Evolutionary conservation across 2,888 invertebrate genomes (phyloP).

Genomic region (Drosophila cognata): DNA sequence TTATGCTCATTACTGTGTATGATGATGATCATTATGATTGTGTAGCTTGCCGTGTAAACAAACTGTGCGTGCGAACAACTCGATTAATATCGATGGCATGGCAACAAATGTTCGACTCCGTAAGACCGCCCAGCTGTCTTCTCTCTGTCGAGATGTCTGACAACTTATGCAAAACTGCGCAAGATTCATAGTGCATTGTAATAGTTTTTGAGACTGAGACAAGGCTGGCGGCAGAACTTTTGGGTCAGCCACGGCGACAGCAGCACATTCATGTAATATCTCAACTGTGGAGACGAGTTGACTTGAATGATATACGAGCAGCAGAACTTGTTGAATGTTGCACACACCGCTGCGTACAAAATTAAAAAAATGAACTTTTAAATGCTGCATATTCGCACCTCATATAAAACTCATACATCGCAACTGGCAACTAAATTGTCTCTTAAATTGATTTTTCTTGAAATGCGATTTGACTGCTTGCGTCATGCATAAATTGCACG

Average conservation of each 20-base stretch:
- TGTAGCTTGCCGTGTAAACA: constrained; percentile 65
- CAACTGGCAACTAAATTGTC: constrained; percentile 37
- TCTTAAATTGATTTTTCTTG: constrained; percentile 48
- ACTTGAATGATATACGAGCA: constrained; percentile 53
- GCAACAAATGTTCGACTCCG: constrained; percentile 27
- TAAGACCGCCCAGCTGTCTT: constrained; percentile 54
- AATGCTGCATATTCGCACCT: constrained; percentile 42
- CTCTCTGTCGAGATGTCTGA: constrained; percentile 19
- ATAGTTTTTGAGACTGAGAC: constrained; percentile 22
- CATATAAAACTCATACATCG: constrained; percentile 1
- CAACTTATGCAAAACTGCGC: constrained; percentile 69
- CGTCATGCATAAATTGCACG: constrained; percentile 27
- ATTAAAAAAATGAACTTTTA: constrained; percentile 32
- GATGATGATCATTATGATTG: constrained; percentile 17
- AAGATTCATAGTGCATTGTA: constrained; percentile 64
- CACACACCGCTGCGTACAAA: constrained; percentile 36
- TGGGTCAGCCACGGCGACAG: constrained; percentile 43
- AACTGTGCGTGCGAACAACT: constrained; percentile 69
- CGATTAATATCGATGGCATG: constrained; percentile 62
- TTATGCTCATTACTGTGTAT: constrained; percentile 17
- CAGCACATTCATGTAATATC: constrained; percentile 17
- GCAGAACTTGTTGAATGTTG: constrained; percentile 37
- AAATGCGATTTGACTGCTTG: constrained; percentile 33
- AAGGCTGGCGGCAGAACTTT: constrained; percentile 59
- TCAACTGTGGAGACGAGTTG: constrained; percentile 12